phyloP scores from a whole-genome alignment of 1,140 invertebrate species.

The Papilio polyxenes region DNA sequence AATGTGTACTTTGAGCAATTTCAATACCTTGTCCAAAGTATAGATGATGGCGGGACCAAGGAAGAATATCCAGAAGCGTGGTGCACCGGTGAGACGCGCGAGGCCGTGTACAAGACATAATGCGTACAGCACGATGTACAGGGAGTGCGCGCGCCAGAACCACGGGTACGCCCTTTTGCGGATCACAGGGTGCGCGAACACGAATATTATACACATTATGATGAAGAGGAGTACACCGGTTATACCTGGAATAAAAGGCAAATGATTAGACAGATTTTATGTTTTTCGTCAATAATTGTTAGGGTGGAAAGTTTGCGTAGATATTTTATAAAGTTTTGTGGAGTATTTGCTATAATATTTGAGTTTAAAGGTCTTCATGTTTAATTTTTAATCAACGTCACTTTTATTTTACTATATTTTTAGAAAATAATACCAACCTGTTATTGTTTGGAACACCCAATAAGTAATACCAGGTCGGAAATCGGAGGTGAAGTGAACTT shows the following conservation, averaged over 20 bases:
- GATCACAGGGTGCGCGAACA: conserved; percentile 97
- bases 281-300: too few relatives aligned
- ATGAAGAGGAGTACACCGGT: conserved; percentile 97
- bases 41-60: conserved; percentile 95
- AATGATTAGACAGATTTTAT: conserved; percentile 16
- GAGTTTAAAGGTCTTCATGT: too few relatives aligned
- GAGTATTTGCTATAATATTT: too few relatives aligned
- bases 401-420: not conserved
- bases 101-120: conserved; percentile 96
- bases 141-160: conserved; percentile 98
- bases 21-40: conserved; percentile 91
- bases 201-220: conserved; percentile 97
- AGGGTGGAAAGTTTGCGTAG: too few relatives aligned
- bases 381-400: too few relatives aligned
- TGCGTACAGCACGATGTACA: conserved; percentile 95
- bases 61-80: conserved; percentile 98
- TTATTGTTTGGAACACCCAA: conserved; percentile 97
- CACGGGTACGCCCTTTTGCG: conserved; percentile 97
- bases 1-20: not conserved
- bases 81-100: conserved; percentile 95
- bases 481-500: conserved; percentile 96
- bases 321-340: not conserved
- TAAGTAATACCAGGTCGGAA: conserved; percentile 94
- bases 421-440: conserved; percentile 83
- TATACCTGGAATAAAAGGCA: conserved; percentile 84